Conservation (phyloP, 2,797 vertebrate genomes). For the Chromis chromis region DNA sequence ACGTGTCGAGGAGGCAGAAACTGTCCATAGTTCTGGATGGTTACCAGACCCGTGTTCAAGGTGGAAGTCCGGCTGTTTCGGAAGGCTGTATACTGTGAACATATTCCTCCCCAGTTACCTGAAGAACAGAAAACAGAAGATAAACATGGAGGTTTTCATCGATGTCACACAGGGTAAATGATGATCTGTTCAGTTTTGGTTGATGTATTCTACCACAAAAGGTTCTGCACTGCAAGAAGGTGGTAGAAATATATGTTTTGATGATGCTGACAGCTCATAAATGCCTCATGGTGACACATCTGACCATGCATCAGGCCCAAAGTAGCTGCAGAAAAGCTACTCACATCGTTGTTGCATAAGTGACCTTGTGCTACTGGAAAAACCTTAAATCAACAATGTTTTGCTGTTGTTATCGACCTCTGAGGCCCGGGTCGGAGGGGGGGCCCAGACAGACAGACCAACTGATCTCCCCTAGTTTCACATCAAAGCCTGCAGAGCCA, state of each 20-base stretch:
- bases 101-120: constrained; percentile 88
- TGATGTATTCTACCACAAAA: not conserved
- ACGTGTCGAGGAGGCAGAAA: constrained; percentile 81
- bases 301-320: not conserved
- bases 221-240: not conserved
- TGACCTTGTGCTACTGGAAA: constrained; percentile 49
- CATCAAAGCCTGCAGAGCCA: constrained; percentile 30
- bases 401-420: constrained; percentile 35
- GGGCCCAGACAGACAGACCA: constrained; percentile 13
- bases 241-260: not conserved
- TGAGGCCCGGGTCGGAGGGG: constrained; percentile 19
- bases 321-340: not conserved
- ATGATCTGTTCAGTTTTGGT: not conserved
- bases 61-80: constrained; percentile 54
- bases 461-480: constrained; percentile 30
- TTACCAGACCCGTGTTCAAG: constrained; percentile 88
- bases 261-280: not conserved
- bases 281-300: not conserved
- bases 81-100: constrained; percentile 73
- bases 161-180: not conserved
- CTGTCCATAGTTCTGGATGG: constrained; percentile 87
- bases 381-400: constrained; percentile 52
- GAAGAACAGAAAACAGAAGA: constrained; percentile 17
- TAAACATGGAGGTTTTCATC: not conserved
- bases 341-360: constrained; percentile 50